A percentile compares a stretch with the other conserved stretches of the same genome.
These are phyloP conservation scores for Xanthia icteritia DNA, from an alignment of 2,888 invertebrate species.

Conservation along the genomic window DNA sequence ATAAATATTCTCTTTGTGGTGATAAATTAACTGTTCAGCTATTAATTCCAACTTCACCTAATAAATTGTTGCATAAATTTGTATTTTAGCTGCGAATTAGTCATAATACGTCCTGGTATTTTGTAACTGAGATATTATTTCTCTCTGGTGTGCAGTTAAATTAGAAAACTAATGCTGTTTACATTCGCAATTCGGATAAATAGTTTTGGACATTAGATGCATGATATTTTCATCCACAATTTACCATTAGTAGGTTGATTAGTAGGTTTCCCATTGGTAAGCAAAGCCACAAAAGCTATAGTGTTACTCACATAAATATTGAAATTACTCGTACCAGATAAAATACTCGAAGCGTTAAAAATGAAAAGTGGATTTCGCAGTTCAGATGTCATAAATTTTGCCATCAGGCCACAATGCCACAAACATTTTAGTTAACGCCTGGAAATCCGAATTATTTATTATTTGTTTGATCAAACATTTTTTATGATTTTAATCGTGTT, in stretches of 20 bases:
- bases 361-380: slow-evolving; percentile 39
- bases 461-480: neutral
- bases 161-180: slow-evolving; percentile 16
- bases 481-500: neutral
- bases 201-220: too few relatives aligned
- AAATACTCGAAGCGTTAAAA: neutral
- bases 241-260: neutral
- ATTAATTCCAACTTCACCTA: slow-evolving; percentile 34
- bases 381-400: slow-evolving; percentile 15
- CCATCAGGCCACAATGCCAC: slow-evolving; percentile 23
- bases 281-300: too few relatives aligned
- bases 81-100: slow-evolving; percentile 32
- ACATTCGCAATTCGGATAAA: neutral
- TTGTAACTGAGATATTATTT: slow-evolving; percentile 13
- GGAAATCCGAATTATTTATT: slow-evolving; percentile 16
- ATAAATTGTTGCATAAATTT: slow-evolving; percentile 37
- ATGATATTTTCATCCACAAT: neutral
- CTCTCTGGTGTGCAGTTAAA: slow-evolving; percentile 28
- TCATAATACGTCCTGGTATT: slow-evolving; percentile 32
- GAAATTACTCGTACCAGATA: neutral
- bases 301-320: neutral
- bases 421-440: slow-evolving; percentile 21
- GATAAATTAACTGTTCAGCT: slow-evolving; percentile 36
- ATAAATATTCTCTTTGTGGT: slow-evolving; percentile 22
- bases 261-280: neutral